Evolutionary conservation across 2,113 vertebrate genomes (phyloP).

Genomic region (Takifugu bimaculatus): DNA sequence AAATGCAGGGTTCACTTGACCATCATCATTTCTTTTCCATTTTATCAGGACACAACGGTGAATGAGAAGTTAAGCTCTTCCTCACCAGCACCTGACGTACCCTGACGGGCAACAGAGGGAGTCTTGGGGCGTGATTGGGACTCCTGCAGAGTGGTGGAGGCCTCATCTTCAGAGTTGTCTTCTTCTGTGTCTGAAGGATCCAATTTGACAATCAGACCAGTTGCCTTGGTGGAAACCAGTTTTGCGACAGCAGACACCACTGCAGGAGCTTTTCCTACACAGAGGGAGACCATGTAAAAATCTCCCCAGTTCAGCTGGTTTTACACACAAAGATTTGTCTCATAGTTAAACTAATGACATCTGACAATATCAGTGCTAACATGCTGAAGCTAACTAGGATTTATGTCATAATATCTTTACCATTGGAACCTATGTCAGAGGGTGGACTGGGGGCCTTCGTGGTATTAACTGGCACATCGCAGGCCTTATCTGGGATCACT

Average conservation of each 20-base stretch:
- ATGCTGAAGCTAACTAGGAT: neutral
- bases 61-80: neutral
- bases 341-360: no score
- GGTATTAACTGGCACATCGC: conserved; percentile 55
- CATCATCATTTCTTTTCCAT: no score
- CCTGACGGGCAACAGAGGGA: conserved; percentile 36
- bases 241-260: conserved; percentile 21
- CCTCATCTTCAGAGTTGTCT: conserved; percentile 53
- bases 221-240: conserved; percentile 38
- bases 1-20: no score
- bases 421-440: conserved; percentile 48
- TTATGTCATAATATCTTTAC: conserved; percentile 24
- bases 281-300: no score
- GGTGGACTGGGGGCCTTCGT: conserved; percentile 50
- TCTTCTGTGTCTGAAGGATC: conserved; percentile 52
- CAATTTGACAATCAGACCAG: conserved; percentile 26
- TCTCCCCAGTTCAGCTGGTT: no score
- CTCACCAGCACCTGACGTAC: conserved; percentile 44
- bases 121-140: conserved; percentile 31
- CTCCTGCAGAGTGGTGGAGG: conserved; percentile 64
- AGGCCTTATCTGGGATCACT: conserved; percentile 81
- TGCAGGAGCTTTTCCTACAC: conserved; percentile 22
- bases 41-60: no score
- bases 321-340: no score
- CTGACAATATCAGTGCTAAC: no score